Conservation (phyloP, 37 sponge, comb jelly and placozoan species). For the Chondrilla cf. caribensis region DNA sequence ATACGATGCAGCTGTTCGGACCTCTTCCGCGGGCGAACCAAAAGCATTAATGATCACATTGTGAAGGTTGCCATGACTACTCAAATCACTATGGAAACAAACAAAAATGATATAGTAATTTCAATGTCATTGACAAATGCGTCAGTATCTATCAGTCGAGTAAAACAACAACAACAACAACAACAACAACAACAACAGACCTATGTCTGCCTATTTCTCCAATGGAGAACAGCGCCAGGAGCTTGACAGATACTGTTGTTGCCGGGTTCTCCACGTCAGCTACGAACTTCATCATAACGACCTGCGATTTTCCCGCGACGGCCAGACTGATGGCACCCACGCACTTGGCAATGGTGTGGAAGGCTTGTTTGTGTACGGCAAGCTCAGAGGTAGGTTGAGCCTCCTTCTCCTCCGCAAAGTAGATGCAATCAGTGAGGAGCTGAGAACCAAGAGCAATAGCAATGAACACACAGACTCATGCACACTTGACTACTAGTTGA, state of each 20-base stretch:
- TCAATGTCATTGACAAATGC: not conserved
- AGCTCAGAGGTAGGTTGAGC: not conserved
- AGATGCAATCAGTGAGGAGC: constrained; percentile 61
- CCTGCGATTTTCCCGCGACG: constrained; percentile 42
- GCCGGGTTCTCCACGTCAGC: constrained; percentile 45
- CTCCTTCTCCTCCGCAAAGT: constrained; percentile 27
- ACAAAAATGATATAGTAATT: not conserved
- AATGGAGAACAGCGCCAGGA: constrained; percentile 79
- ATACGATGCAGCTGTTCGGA: constrained; percentile 95
- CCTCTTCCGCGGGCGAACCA: constrained; percentile 84
- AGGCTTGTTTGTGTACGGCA: constrained; percentile 64
- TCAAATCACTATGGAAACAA: constrained; percentile 74
- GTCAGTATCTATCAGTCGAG: not conserved
- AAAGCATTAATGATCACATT: constrained; percentile 76
- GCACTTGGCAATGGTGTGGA: constrained; percentile 82
- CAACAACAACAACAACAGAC: constrained; percentile 17
- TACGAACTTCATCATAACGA: constrained; percentile 64
- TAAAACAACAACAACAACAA: too few relatives aligned
- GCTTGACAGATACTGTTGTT: constrained; percentile 61
- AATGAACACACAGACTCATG: too few relatives aligned
- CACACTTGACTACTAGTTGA: too few relatives aligned
- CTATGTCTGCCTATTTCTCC: constrained; percentile 92
- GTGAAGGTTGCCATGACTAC: constrained; percentile 59
- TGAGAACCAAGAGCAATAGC: not conserved
- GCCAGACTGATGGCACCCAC: constrained; percentile 68